Conservation (phyloP, 2,113 vertebrate genomes). For the Plestiodon gilberti region DNA sequence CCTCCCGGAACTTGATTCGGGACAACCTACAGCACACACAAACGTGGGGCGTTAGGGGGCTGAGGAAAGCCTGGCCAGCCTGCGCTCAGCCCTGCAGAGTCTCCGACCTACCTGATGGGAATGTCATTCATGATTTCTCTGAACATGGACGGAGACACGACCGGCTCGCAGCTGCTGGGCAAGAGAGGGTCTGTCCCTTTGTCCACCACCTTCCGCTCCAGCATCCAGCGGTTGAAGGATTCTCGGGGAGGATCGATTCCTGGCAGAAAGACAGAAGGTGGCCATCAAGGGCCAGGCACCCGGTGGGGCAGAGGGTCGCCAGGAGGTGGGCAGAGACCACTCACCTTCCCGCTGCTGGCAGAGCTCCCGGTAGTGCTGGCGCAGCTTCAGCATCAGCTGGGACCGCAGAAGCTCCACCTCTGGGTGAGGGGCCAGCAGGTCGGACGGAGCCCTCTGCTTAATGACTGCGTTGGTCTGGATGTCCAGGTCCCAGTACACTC, state of each 20-base stretch:
- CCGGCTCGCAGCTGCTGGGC: conserved; percentile 92
- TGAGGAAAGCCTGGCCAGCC: rapidly evolving
- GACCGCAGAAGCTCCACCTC: conserved; percentile 95
- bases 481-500: conserved; percentile 96
- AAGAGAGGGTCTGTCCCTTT: conserved; percentile 92
- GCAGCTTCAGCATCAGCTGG: conserved; percentile 92
- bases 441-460: conserved; percentile 82
- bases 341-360: conserved; percentile 92
- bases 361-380: conserved; percentile 95
- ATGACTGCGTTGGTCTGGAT: conserved; percentile 94
- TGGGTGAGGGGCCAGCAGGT: conserved; percentile 87
- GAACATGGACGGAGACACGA: conserved; percentile 97
- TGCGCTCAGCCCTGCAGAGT: background rate
- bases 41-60: background rate
- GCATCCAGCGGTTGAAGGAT: conserved; percentile 97
- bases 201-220: conserved; percentile 95
- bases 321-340: background rate
- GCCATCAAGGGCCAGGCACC: background rate
- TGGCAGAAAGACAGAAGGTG: conserved; percentile 52
- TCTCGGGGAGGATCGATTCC: conserved; percentile 96
- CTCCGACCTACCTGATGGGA: conserved; percentile 96
- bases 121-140: conserved; percentile 99
- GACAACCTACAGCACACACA: conserved; percentile 82
- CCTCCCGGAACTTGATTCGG: conserved; percentile 97
- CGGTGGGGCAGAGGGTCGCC: background rate